phyloP scores from a whole-genome alignment of 1,140 invertebrate species.

The Cotesia chilonis region DNA sequence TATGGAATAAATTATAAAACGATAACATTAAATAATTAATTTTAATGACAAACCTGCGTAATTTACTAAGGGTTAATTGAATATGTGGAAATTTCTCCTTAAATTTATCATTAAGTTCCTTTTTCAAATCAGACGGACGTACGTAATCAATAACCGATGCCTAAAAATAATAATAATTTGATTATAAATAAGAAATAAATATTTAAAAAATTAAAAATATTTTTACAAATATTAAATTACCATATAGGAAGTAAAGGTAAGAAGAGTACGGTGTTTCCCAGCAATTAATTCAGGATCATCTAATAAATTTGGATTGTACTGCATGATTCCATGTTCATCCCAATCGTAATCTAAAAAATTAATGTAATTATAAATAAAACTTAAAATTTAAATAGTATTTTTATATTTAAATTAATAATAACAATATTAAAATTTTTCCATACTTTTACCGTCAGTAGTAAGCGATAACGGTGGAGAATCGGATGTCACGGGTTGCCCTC shows the following conservation, averaged over 20 bases:
- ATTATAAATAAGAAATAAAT: slow-evolving; percentile 27
- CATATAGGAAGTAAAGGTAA: slow-evolving; percentile 96
- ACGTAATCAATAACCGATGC: slow-evolving; percentile 97
- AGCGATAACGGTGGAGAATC: slow-evolving; percentile 71
- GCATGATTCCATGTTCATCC: slow-evolving; percentile 62
- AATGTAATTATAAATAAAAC: slow-evolving; percentile 7
- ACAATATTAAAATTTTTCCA: slow-evolving; percentile 8
- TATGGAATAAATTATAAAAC: no score
- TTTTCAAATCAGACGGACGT: slow-evolving; percentile 94
- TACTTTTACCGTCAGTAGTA: slow-evolving; percentile 67
- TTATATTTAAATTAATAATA: neutral
- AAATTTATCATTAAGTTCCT: slow-evolving; percentile 98
- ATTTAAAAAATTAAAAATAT: slow-evolving; percentile 19
- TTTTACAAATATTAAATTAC: slow-evolving; percentile 54
- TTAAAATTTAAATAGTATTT: slow-evolving; percentile 3
- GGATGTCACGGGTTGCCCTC: slow-evolving; percentile 65
- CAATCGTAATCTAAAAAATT: slow-evolving; percentile 59
- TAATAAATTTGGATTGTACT: slow-evolving; percentile 88
- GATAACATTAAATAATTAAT: neutral
- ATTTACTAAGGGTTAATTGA: slow-evolving; percentile 94
- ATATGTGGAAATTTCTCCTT: slow-evolving; percentile 94
- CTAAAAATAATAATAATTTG: slow-evolving; percentile 53
- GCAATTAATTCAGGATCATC: slow-evolving; percentile 96
- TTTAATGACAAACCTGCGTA: slow-evolving; percentile 79
- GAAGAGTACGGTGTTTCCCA: slow-evolving; percentile 90